Evolutionary conservation across 2,888 invertebrate genomes (phyloP).

Genomic region (Saturnia japonica): DNA sequence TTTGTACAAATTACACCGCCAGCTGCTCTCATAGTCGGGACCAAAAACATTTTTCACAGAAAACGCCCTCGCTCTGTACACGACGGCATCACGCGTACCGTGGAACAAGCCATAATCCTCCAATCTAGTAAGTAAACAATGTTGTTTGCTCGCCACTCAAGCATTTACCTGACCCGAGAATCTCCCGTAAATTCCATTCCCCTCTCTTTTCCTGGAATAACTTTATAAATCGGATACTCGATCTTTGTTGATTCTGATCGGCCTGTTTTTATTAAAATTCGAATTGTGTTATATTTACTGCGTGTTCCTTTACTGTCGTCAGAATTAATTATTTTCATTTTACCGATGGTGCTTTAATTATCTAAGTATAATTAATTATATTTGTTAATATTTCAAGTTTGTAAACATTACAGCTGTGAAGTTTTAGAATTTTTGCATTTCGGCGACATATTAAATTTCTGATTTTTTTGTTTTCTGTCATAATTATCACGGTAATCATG

Average conservation of each 20-base stretch:
- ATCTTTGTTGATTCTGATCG: conserved; percentile 21
- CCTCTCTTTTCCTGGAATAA: conserved; percentile 21
- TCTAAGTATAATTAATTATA: too few relatives aligned
- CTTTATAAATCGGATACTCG: conserved; percentile 22
- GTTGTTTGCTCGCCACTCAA: conserved; percentile 34
- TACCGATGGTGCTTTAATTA: background rate
- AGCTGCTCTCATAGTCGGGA: conserved; percentile 5
- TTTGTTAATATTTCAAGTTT: too few relatives aligned
- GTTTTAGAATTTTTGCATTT: too few relatives aligned
- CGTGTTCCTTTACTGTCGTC: background rate
- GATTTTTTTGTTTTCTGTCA: background rate
- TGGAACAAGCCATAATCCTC: conserved; percentile 32
- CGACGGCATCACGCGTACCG: conserved; percentile 18
- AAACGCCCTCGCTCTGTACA: conserved; percentile 15
- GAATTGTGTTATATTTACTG: background rate
- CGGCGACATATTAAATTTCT: too few relatives aligned
- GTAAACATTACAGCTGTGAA: too few relatives aligned
- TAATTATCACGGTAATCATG: background rate
- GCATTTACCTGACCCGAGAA: conserved; percentile 27
- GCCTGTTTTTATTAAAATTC: conserved; percentile 19
- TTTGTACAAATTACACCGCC: conserved; percentile 13
- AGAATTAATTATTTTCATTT: background rate
- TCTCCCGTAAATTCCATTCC: conserved; percentile 19
- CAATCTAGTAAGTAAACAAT: conserved; percentile 39
- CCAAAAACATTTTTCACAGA: conserved; percentile 20